Evolutionary conservation across 92 coral and sea anemone species (phyloP).

Genomic region (Porites rus): DNA sequence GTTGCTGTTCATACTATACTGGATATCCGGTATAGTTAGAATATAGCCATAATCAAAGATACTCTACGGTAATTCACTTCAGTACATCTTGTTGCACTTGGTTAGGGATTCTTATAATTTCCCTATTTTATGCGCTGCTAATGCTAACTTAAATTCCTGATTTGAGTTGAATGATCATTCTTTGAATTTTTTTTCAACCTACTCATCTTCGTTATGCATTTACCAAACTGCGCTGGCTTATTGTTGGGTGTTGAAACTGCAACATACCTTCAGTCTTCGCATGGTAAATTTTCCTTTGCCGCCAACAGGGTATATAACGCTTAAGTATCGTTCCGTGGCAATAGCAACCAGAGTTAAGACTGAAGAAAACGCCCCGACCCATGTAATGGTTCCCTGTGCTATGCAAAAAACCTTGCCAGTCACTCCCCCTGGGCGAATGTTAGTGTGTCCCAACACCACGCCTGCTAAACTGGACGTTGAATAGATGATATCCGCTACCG

Average conservation of each 20-base stretch:
- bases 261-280: constrained; percentile 4
- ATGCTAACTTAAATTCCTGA: too few relatives aligned
- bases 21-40: too few relatives aligned
- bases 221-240: background rate
- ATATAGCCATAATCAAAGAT: too few relatives aligned
- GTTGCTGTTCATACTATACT: too few relatives aligned
- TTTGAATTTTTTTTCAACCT: too few relatives aligned
- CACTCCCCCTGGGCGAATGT: background rate
- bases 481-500: constrained; percentile 8
- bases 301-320: background rate
- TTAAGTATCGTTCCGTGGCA: constrained; percentile 3
- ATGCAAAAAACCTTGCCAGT: background rate
- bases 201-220: background rate
- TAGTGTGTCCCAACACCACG: background rate
- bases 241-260: background rate
- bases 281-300: background rate
- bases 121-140: too few relatives aligned
- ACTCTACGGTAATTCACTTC: too few relatives aligned
- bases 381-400: background rate
- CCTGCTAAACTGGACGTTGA: background rate
- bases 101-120: too few relatives aligned
- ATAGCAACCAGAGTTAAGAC: constrained; percentile 1
- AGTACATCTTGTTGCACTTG: too few relatives aligned
- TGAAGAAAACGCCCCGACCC: constrained; percentile 5
- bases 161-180: too few relatives aligned